These are phyloP conservation scores for Aix galericulata DNA, from an alignment of 2,113 vertebrate species.

Conservation along the genomic window DNA sequence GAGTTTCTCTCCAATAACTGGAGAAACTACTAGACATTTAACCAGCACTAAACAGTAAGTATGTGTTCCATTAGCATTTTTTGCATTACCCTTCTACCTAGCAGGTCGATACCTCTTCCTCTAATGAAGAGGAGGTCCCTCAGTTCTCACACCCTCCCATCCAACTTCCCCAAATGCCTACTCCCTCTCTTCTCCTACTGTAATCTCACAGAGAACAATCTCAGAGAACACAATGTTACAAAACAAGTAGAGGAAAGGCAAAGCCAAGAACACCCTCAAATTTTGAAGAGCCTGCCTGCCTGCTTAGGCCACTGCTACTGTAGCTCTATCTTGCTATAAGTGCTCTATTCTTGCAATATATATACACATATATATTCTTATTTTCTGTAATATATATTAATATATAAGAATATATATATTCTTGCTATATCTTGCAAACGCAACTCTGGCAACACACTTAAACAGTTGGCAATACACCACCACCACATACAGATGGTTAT, in stretches of 20 bases:
- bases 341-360: no score
- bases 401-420: no score
- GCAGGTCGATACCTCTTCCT: neutral
- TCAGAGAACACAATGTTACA: neutral
- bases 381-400: no score
- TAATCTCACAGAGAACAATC: no score
- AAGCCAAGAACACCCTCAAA: neutral
- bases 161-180: neutral
- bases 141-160: neutral
- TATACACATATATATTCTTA: no score
- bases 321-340: neutral
- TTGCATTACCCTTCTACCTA: neutral
- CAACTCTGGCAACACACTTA: neutral
- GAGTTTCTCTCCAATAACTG: neutral
- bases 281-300: neutral
- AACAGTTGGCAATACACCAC: neutral
- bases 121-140: neutral
- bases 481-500: slow-evolving; percentile 3
- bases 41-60: neutral
- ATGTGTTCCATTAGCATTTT: neutral
- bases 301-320: neutral
- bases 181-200: neutral
- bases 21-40: neutral
- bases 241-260: neutral
- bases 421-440: neutral